phyloP scores from a whole-genome alignment of 1,140 invertebrate genomes.

The Drosophila fuyamai region DNA sequence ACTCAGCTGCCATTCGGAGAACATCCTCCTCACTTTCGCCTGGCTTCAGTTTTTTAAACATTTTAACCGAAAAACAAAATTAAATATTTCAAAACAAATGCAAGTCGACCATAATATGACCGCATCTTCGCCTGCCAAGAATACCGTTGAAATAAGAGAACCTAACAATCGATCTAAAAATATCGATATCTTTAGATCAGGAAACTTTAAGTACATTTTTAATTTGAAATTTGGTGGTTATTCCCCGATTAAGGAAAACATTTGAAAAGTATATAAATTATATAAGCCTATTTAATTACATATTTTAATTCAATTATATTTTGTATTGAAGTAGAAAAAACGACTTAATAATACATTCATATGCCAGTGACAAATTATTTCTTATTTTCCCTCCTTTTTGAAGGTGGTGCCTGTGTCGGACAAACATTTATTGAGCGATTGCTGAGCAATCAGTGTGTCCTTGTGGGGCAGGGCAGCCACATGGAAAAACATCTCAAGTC shows the following conservation, averaged over 20 bases:
- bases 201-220: neutral
- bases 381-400: constrained; percentile 35
- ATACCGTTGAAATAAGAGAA: neutral
- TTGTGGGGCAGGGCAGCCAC: constrained; percentile 87
- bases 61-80: constrained; percentile 58
- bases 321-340: constrained; percentile 38
- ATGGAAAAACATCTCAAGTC: constrained; percentile 85
- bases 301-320: neutral
- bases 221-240: neutral
- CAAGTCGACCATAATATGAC: neutral
- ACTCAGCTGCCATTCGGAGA: constrained; percentile 89
- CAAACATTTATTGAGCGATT: constrained; percentile 87
- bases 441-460: constrained; percentile 87
- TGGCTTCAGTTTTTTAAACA: constrained; percentile 88
- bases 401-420: constrained; percentile 84
- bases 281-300: neutral
- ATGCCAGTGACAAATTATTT: constrained; percentile 2
- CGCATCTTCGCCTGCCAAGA: neutral
- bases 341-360: constrained; percentile 29
- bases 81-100: constrained; percentile 22
- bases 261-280: too few species aligned
- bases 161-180: too few species aligned
- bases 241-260: neutral
- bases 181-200: too few species aligned
- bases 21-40: constrained; percentile 89